A percentile compares a stretch with the other conserved stretches of the same genome.
These are phyloP conservation scores for Alloscopus bannaensis DNA, from an alignment of 2,888 invertebrate species.

Conservation along the genomic window DNA sequence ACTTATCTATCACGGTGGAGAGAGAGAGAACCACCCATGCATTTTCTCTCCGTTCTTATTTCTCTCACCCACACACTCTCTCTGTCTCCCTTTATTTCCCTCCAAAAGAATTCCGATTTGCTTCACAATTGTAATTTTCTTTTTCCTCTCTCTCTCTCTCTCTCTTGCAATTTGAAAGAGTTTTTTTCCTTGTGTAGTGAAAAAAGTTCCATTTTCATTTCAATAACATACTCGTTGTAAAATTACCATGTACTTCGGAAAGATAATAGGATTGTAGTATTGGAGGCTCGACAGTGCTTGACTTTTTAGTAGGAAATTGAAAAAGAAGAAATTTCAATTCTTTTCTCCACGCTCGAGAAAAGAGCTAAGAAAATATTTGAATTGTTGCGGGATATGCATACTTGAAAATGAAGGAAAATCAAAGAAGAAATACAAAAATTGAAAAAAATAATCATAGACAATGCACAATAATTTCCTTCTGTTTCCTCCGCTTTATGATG, in stretches of 20 bases:
- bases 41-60: too few relatives aligned
- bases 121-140: conserved; percentile 28
- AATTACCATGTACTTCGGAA: conserved; percentile 17
- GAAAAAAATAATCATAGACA: too few relatives aligned
- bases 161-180: background rate
- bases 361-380: background rate
- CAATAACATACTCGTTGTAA: conserved; percentile 26
- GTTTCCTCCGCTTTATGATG: too few relatives aligned
- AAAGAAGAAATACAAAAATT: too few relatives aligned
- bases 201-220: conserved; percentile 33
- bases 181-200: conserved; percentile 12
- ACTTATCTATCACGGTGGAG: conserved; percentile 54
- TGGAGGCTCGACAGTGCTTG: background rate
- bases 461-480: too few relatives aligned
- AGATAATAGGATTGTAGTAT: conserved; percentile 24
- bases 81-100: too few relatives aligned
- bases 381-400: background rate
- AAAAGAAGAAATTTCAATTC: background rate
- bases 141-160: too few relatives aligned
- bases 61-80: too few relatives aligned
- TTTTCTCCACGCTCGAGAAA: background rate
- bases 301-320: background rate
- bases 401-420: background rate
- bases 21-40: too few relatives aligned
- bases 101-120: background rate